Percentiles rank a stretch among this genome's conserved stretches.
These are phyloP conservation scores for Psittacus erithacus DNA, from an alignment of 2,113 vertebrate species.

Conservation along the genomic window DNA sequence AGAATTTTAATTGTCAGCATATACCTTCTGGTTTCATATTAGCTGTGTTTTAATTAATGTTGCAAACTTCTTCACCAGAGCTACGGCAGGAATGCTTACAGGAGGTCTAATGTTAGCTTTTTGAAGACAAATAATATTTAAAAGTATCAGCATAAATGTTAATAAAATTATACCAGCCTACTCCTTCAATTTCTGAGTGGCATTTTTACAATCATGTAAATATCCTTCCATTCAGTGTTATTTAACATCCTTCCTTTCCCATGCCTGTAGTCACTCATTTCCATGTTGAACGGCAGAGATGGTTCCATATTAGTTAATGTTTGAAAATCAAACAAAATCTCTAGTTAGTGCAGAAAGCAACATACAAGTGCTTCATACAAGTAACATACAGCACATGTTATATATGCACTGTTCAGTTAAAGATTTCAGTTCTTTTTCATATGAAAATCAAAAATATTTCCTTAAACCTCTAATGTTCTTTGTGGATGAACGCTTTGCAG, in stretches of 20 bases:
- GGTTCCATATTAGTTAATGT: background rate
- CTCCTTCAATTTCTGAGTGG: background rate
- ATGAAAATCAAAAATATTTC: background rate
- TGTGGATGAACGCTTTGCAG: background rate
- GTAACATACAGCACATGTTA: background rate
- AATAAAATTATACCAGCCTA: background rate
- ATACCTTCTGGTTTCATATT: background rate
- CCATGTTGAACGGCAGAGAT: background rate
- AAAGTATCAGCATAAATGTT: background rate
- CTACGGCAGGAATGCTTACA: background rate
- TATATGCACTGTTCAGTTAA: background rate
- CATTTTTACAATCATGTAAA: background rate
- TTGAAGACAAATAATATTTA: background rate
- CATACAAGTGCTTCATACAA: background rate
- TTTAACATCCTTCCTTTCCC: background rate
- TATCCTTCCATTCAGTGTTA: background rate
- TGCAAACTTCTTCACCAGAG: background rate
- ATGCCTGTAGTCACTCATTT: background rate
- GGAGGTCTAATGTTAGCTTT: background rate
- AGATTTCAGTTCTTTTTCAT: background rate
- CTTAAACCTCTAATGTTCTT: background rate
- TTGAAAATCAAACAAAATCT: background rate
- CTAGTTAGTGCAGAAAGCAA: background rate
- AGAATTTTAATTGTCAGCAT: background rate
- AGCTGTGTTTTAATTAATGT: background rate